Evolutionary conservation across 2,797 vertebrate genomes (phyloP).

Genomic region (Muraenolepis orangiensis): DNA sequence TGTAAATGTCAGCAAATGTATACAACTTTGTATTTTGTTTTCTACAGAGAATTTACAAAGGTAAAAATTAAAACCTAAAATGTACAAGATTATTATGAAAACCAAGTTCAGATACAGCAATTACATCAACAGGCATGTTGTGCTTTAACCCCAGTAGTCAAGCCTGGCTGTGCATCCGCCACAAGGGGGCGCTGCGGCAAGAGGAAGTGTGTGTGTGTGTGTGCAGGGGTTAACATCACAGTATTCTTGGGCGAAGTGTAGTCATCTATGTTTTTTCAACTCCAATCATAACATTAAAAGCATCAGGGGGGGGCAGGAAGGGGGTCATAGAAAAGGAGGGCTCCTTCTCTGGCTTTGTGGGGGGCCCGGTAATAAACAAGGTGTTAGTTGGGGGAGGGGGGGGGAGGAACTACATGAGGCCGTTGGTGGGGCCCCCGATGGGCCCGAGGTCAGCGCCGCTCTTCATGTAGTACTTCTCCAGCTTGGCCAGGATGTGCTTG

Average conservation of each 20-base stretch:
- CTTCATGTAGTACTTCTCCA: slow-evolving; percentile 99
- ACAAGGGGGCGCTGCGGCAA: slow-evolving; percentile 35
- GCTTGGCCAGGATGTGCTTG: slow-evolving; percentile 97
- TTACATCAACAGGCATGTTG: slow-evolving; percentile 95
- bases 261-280: slow-evolving; percentile 63
- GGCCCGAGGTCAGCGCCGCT: slow-evolving; percentile 92
- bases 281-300: slow-evolving; percentile 49
- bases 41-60: slow-evolving; percentile 98
- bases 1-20: slow-evolving; percentile 79
- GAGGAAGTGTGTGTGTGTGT: slow-evolving; percentile 49
- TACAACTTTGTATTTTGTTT: slow-evolving; percentile 57
- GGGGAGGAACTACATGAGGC: slow-evolving; percentile 94
- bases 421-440: slow-evolving; percentile 92
- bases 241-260: slow-evolving; percentile 68
- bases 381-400: no score
- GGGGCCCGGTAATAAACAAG: slow-evolving; percentile 18
- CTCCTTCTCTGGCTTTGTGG: slow-evolving; percentile 36
- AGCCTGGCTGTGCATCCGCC: slow-evolving; percentile 61
- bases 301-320: slow-evolving; percentile 32
- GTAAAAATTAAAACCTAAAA: slow-evolving; percentile 99
- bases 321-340: slow-evolving; percentile 6
- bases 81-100: slow-evolving; percentile 79
- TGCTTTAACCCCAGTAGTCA: slow-evolving; percentile 83
- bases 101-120: slow-evolving; percentile 89
- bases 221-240: slow-evolving; percentile 60